Base-by-base conservation (phyloP, 2,797 vertebrate genomes). In the Buceros bicornis region DNA sequence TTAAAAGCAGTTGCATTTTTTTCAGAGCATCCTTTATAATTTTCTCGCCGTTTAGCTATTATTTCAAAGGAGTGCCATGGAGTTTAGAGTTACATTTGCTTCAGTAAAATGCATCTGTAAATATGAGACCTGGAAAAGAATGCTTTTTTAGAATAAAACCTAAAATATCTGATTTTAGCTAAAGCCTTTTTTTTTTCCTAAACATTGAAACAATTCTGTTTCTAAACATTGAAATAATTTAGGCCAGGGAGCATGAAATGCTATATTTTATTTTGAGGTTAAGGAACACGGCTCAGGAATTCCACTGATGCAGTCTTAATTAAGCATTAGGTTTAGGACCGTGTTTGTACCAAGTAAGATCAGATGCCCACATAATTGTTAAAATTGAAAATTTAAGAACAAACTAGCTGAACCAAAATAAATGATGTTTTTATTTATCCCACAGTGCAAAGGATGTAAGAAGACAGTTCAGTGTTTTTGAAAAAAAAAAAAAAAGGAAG, bases 1-100 rank as follows among this genome's bases (percentile, higher is more conserved):
- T 95, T 96, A 84, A 91, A 96, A 90, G 25, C n/a, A 78, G n/a
- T 40, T 80, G 71, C 21, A 25, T 80, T 91, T 91, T 83, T 91
- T 78, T 82, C 58, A 84, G 86, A 58, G 8, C 37, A 74, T 77
- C 82, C 42, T 93, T 74, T 16, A 53, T 90, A 5, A 53, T 85
- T 92, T 95, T n/a, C 14, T 87, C 69, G 19, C 43, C 81, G 7
- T 56, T 87, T 9, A 66, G 8, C 7, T 87, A 71, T 5, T 76
- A 71, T 92, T 93, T 93, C 77, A 61, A 48, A 60, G 11, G 20
- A 37, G 31, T 78, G n/a, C 5, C 61, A 72, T 40, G 8, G 50
- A 80, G 5, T 29, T 76, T 73, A 86, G 50, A 69, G 28, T 57
- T 31, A 69, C 3, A 54, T 82, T 89, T 50, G 15, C 20, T 82